These are phyloP conservation scores for Rapana venosa DNA, from an alignment of 2,888 invertebrate genomes.

Conservation along the genomic window DNA sequence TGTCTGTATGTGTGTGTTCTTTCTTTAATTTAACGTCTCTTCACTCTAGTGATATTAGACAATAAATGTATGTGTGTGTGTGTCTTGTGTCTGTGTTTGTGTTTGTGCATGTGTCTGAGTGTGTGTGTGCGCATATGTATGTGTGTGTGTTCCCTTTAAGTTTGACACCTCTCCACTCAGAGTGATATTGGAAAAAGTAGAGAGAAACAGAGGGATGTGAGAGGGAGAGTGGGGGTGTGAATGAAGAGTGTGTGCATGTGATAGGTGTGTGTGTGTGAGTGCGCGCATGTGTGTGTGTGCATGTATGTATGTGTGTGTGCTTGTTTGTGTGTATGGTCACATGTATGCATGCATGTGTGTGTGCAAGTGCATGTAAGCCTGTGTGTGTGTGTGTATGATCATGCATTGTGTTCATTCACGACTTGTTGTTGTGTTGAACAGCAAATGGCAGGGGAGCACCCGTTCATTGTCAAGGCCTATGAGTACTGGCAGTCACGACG, in stretches of 20 bases:
- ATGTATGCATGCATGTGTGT: not conserved
- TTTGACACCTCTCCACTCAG: too few relatives aligned
- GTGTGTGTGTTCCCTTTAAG: too few relatives aligned
- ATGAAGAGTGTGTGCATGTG: not conserved
- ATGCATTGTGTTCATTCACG: not conserved
- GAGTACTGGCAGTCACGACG: conserved; percentile 92
- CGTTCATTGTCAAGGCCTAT: conserved; percentile 89
- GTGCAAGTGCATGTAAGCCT: not conserved
- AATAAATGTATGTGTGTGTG: too few relatives aligned
- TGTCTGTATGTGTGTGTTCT: not conserved
- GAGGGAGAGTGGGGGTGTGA: too few relatives aligned
- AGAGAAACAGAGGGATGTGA: too few relatives aligned
- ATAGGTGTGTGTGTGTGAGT: not conserved
- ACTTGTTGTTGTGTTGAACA: conserved; percentile 81
- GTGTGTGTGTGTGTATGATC: not conserved
- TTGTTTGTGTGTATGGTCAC: too few relatives aligned
- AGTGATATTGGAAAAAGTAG: too few relatives aligned
- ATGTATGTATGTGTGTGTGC: not conserved
- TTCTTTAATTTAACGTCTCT: too few relatives aligned
- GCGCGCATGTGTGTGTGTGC: not conserved
- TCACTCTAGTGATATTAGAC: too few relatives aligned
- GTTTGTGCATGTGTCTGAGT: too few relatives aligned
- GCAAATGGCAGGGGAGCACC: conserved; percentile 90
- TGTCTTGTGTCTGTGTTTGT: too few relatives aligned
- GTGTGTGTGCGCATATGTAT: too few relatives aligned